Evolutionary conservation across 2,797 vertebrate species (phyloP).

Genomic region (Anableps anableps): DNA sequence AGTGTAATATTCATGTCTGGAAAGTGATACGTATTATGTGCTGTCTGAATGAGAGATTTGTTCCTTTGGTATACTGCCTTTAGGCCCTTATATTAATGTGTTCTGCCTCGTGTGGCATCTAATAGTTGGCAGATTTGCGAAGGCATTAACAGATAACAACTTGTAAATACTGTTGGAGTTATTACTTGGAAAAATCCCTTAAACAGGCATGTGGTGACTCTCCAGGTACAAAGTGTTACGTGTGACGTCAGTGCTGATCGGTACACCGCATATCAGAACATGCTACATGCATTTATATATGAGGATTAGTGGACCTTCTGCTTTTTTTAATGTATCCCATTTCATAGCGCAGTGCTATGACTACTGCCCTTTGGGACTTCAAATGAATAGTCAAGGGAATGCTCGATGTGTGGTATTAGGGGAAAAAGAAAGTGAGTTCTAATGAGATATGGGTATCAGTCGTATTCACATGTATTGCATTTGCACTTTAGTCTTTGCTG

Average conservation of each 20-base stretch:
- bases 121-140: neutral
- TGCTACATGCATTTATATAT: neutral
- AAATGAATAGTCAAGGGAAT: neutral
- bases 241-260: neutral
- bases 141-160: neutral
- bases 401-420: neutral
- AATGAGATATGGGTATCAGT: no score
- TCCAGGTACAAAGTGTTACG: neutral
- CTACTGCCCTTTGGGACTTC: neutral
- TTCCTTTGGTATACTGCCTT: conserved; percentile 16
- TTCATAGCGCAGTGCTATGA: neutral
- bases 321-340: neutral
- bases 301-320: neutral
- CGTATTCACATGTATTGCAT: neutral
- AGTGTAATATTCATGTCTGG: conserved; percentile 3
- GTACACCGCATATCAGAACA: neutral
- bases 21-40: neutral
- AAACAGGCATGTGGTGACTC: no score
- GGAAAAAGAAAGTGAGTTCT: neutral
- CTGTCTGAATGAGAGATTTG: conserved; percentile 20
- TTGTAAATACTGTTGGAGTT: neutral
- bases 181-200: no score
- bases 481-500: neutral
- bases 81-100: neutral
- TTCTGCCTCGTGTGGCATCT: neutral